Evolutionary conservation across 2,113 vertebrate genomes (phyloP), one percentile per base, ranked within the genome.

Genomic region (Channa argus): DNA sequence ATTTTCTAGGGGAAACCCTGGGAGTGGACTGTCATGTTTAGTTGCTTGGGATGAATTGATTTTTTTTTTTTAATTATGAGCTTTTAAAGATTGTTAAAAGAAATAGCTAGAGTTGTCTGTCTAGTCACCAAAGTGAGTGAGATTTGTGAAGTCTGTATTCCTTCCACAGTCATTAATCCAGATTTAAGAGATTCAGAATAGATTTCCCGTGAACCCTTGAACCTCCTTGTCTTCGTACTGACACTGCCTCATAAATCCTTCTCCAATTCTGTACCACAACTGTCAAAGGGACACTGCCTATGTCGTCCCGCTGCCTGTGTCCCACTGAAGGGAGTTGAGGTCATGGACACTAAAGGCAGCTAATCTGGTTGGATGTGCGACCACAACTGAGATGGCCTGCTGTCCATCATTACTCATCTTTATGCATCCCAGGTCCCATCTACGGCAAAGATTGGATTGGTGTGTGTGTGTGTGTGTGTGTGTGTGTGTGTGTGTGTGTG

Each of bases 321-420:
- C 50, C 43, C 60, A 38, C 39, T 63, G 58, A 78, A 56, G 61
- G 47, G 60, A 69, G 8, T 55, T 49, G 69, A 84, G 86, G 86
- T 92, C 89, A 91, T 49, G 86, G 89, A 74, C 66, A 41, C 55
- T 53, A 45, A 55, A 69, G 77, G 56, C 49, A 80, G 37, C 81
- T 87, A 70, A 86, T 82, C 79, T 74, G 66, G 60, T 88, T 85
- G 86, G 77, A 90, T 91, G 79, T 85, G 80, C 67, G 34, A 77
- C 81, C 82, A 66, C 64, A 76, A 51, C 71, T 51, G 54, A 66
- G 67, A 66, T 79, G 86, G 56, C 75, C 74, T 10, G 54, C 83
- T 74, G 74, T 53, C 49, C 60, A 73, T 87, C 87, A 86, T 92
- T 53, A 2, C 83, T 93, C 89, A 91, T 86, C 67, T 92, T 90